Base-by-base conservation (phyloP, 2,888 invertebrate species). In the Hoplodrina ambigua region DNA sequence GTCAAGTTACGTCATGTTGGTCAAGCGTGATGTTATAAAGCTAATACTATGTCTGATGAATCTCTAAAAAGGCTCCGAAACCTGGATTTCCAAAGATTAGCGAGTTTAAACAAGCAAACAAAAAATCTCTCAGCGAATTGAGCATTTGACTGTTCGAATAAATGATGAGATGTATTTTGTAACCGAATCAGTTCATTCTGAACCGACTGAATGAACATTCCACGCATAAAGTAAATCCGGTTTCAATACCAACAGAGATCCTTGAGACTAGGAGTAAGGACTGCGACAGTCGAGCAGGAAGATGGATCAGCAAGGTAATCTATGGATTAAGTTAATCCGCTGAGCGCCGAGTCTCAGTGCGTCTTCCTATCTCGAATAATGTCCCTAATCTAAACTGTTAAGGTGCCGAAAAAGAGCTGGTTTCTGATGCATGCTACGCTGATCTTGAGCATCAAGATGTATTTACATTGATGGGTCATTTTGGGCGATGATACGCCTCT, bases 221-320 rank as follows among this genome's bases (percentile, higher is more conserved):
- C 13, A 46, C 46, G 5, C 46, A 46, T 46, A 17, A 46, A 46
- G 11, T 46, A 46, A 46, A 46, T 46, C 17, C 46, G 17, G 46
- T 11, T 41, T 41, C 46, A 17, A 46, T 15, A 46, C 46, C 46
- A 46, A 46, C 46, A 46, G 17, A 46, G 1, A 46, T 46, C 46
- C 46, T 6, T 46, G 11, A 5, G 46, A 46, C 17, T 46, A 15
- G 46, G 46, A 17, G 11, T 46, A 46, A 17, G 46, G 17, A 33
- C 25, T 53, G 1, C 37, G 20, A 46, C 55, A 30, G 44, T 58
- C 4, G 6, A 41, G 50, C 15, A 49, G 53, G 49, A 60, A 56
- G 59, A 56, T 33, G 56, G 59, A 60, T 72, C 10, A 53, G 33
- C 33, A 13, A 8, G n/a, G 60, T 75, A 72, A 78, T 72, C 73